Conservation (phyloP, 2,888 invertebrate species). For the Rhagonycha lutea region DNA sequence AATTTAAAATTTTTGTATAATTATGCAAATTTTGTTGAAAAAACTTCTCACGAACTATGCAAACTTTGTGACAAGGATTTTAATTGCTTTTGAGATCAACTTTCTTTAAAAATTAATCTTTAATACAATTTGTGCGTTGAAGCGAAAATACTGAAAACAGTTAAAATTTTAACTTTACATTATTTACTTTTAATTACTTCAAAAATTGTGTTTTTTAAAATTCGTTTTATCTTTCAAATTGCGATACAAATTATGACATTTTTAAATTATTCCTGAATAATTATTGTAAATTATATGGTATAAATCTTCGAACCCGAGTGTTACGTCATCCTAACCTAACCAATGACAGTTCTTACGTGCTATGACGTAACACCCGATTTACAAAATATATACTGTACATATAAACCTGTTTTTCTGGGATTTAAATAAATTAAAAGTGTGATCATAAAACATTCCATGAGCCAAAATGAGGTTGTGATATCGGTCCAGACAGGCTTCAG, state of each 20-base stretch:
- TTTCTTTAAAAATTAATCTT: background rate
- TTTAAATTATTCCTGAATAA: no score
- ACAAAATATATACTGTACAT: no score
- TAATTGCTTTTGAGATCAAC: slow-evolving; percentile 4
- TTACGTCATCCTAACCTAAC: no score
- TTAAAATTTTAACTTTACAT: background rate
- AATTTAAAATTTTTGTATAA: background rate
- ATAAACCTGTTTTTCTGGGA: no score
- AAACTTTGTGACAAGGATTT: slow-evolving; percentile 8
- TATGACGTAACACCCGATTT: no score
- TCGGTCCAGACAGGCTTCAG: background rate
- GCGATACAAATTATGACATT: background rate
- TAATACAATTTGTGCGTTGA: background rate
- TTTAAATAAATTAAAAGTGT: background rate
- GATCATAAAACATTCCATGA: no score
- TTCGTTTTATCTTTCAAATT: background rate
- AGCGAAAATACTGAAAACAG: background rate
- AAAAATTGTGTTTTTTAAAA: no score
- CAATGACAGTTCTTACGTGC: no score
- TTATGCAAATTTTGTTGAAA: background rate
- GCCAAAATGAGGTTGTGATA: no score
- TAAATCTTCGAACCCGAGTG: no score
- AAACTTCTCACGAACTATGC: background rate
- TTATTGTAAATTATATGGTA: no score
- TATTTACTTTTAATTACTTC: background rate